Conservation (phyloP, 2,888 invertebrate species). For the Eupithecia tripunctaria region DNA sequence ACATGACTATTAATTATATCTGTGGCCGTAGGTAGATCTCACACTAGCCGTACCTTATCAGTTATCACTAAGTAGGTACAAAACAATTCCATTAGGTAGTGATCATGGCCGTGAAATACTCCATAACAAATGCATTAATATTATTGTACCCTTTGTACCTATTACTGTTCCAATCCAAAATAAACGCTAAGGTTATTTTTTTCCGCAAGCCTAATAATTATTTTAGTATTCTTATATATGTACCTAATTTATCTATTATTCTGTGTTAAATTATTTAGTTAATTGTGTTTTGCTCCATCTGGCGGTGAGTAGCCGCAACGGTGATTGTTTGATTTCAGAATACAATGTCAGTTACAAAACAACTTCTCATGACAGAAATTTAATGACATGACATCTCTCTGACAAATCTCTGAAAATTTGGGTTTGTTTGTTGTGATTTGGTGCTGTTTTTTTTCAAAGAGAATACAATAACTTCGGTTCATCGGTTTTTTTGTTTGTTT, state of each 20-base stretch:
- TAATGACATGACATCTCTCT: neutral
- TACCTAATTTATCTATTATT: neutral
- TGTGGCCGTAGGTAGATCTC: too few species aligned
- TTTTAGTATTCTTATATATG: neutral
- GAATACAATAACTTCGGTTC: too few species aligned
- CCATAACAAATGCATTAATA: neutral
- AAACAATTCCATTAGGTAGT: neutral
- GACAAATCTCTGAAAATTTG: neutral
- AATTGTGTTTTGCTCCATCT: too few species aligned
- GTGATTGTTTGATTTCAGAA: neutral
- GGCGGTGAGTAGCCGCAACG: constrained; percentile 28
- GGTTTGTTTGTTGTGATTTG: neutral
- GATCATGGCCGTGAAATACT: neutral
- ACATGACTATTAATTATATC: neutral
- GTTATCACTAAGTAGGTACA: too few species aligned
- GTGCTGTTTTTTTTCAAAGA: too few species aligned
- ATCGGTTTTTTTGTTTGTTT: neutral
- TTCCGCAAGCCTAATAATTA: neutral
- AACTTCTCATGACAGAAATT: neutral
- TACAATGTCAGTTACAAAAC: neutral
- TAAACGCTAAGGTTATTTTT: neutral
- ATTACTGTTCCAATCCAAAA: neutral
- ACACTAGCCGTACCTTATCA: too few species aligned
- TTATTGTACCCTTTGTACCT: neutral
- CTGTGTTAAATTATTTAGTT: too few species aligned